phyloP scores from a whole-genome alignment of 1,140 invertebrate genomes.

The Drosophila lacteicornis region DNA sequence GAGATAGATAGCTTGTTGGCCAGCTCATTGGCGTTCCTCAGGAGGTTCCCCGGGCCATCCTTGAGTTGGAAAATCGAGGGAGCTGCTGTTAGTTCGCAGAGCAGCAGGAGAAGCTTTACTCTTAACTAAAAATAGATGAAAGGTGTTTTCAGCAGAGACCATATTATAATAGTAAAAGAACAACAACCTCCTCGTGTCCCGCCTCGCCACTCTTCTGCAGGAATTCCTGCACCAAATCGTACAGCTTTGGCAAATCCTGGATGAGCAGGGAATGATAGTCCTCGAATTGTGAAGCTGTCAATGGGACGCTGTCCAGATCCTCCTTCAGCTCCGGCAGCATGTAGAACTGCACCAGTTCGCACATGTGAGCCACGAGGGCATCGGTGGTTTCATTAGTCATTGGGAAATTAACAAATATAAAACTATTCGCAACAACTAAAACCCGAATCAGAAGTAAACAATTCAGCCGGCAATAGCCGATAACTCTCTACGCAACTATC shows the following conservation, averaged over 20 bases:
- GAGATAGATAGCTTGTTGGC: slow-evolving; percentile 22
- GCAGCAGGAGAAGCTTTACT: slow-evolving; percentile 47
- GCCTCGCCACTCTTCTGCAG: slow-evolving; percentile 18
- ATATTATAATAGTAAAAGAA: neutral
- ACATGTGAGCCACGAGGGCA: slow-evolving; percentile 20
- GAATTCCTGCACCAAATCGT: slow-evolving; percentile 58
- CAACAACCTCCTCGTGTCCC: slow-evolving; percentile 32
- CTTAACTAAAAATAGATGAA: slow-evolving; percentile 39
- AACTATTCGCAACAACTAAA: neutral
- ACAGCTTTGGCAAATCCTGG: slow-evolving; percentile 56
- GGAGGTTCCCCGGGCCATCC: slow-evolving; percentile 1
- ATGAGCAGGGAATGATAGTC: slow-evolving; percentile 47
- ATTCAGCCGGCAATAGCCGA: slow-evolving; percentile 9
- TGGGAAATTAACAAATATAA: neutral
- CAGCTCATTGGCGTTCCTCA: slow-evolving; percentile 45
- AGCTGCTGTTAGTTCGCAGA: slow-evolving; percentile 62
- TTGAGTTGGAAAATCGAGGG: slow-evolving; percentile 47
- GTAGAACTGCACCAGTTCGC: slow-evolving; percentile 57
- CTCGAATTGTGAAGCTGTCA: slow-evolving; percentile 45
- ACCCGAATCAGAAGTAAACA: slow-evolving; percentile 18
- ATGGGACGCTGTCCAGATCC: slow-evolving; percentile 51
- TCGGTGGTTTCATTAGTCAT: slow-evolving; percentile 40
- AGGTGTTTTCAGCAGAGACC: neutral
- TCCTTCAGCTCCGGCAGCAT: slow-evolving; percentile 61
- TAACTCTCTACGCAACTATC: neutral